These are phyloP conservation scores for Thomomys bottae DNA, from an alignment of 2,113 vertebrate species.

Conservation along the genomic window DNA sequence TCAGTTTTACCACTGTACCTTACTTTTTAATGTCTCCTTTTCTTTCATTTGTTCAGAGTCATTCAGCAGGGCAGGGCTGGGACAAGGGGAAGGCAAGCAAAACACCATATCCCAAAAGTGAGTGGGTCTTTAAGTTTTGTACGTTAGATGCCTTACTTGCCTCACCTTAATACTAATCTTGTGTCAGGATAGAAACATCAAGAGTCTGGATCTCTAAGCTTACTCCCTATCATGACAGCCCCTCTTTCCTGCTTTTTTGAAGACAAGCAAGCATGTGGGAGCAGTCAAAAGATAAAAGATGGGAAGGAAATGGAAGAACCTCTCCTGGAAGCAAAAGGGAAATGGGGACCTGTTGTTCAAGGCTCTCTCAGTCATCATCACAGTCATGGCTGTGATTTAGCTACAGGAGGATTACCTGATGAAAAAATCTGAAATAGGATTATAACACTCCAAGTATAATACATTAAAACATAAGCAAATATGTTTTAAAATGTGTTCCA, in stretches of 20 bases:
- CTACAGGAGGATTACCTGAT: neutral
- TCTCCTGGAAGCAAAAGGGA: constrained; percentile 21
- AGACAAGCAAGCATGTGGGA: neutral
- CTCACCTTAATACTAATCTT: neutral
- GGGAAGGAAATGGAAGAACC: neutral
- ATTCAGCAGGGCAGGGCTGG: neutral
- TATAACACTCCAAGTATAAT: constrained; percentile 7
- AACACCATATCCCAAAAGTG: neutral
- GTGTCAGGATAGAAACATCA: neutral
- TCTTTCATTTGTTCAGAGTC: neutral
- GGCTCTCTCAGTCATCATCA: neutral
- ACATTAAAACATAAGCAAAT: neutral
- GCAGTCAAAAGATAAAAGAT: constrained; percentile 8
- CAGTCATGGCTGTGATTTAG: neutral
- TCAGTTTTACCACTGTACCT: neutral
- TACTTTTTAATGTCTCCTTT: constrained; percentile 27
- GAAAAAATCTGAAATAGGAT: constrained; percentile 15
- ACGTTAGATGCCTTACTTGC: neutral
- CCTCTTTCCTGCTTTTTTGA: neutral
- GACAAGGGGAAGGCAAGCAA: neutral
- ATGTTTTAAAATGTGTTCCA: constrained; percentile 39
- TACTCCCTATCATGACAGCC: neutral
- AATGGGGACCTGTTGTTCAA: constrained; percentile 7
- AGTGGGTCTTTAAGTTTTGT: neutral
- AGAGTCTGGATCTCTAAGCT: neutral